Base-by-base conservation (phyloP, 2,113 vertebrate genomes). In the Anoura caudifer region DNA sequence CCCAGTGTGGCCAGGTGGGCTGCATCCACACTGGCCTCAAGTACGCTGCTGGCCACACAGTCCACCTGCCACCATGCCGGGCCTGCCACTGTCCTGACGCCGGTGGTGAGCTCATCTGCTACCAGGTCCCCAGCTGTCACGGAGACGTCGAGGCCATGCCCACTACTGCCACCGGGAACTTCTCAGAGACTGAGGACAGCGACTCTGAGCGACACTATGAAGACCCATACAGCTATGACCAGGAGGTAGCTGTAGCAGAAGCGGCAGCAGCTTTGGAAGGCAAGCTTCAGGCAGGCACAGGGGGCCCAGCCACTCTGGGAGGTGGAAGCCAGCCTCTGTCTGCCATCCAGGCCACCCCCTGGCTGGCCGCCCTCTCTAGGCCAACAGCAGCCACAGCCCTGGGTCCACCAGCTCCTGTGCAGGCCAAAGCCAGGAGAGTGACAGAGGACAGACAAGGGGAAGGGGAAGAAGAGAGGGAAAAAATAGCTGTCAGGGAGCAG, bases 21-120 rank as follows among this genome's bases (percentile, higher is more conserved):
- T 99, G 99, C 12, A 47, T 99, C 67, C 98, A 99, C 0, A 86
- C 91, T 0, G 98, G 98, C 0, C 98, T 99, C 52, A 99, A 99
- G 92, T 99, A 99, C 0, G 98, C 99, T 0, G 99, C 99, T 0
- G 99, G 99, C 8, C 99, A 99, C 97, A 99, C 99, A 0, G 99
- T 99, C 89, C 99, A 99, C 89, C 98, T 99, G 94, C 98, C 99
- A 0, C 97, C 98, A 0, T 99, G 99, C 97, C 98, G 98, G 95
- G 99, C 99, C 2, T 99, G 99, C 97, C 99, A 99, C 95, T 99
- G 99, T 67, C 99, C 99, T 0, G 99, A 99, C 0, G 97, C 98
- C 0, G 99, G 99, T 0, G 99, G 99, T 0, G 98, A 98, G 31
- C 98, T 99, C 28, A 99, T 99, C 98, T 99, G 99, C 97, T 99